Evolutionary conservation across 2,797 vertebrate species (phyloP), one percentile per base, ranked within the genome.

Genomic region (Pygocentrus nattereri): DNA sequence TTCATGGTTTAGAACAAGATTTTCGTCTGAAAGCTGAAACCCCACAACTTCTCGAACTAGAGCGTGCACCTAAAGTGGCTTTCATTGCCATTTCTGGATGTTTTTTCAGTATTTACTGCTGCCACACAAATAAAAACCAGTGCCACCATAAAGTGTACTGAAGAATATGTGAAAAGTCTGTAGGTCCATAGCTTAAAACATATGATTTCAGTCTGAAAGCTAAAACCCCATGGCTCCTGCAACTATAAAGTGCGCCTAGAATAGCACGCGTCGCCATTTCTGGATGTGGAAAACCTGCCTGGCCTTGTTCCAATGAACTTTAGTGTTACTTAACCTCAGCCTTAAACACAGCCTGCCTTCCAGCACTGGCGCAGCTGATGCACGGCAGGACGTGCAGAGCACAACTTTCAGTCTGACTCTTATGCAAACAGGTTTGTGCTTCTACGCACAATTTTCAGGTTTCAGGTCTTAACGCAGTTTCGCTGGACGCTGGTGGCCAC

Each of bases 251-350:
- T 30, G 58, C 11, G 41, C 23, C n/a, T 68, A 65, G 56, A 74
- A 50, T n/a, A 52, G 76, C 62, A 21, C n/a, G 15, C 41, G 62
- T 15, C 76, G 41, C 71, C 56, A 38, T 85, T 76, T 70, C 80
- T 82, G 61, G 79, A 21, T 44, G 71, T 80, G 77, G 76, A 25
- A 71, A 69, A 88, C 88, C 83, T 90, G 88, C 74, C 87, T 87
- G 87, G 86, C 86, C n/a, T 16, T 80, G 78, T 82, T 86, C 84
- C 79, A 67, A 25, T 90, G 87, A 92, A 92, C 91, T 76, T 90
- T 90, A 56, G 75, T 91, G 90, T 93, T 92, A 91, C 88, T 93
- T 93, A 92, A 92, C 86, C 84, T 31, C 3, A 67, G 30, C 44
- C 54, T 16, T 23, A 74, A 71, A 71, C 78, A 79, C 62, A 64